phyloP scores from a whole-genome alignment of 2,888 invertebrate genomes.

The Diaperis boleti region DNA sequence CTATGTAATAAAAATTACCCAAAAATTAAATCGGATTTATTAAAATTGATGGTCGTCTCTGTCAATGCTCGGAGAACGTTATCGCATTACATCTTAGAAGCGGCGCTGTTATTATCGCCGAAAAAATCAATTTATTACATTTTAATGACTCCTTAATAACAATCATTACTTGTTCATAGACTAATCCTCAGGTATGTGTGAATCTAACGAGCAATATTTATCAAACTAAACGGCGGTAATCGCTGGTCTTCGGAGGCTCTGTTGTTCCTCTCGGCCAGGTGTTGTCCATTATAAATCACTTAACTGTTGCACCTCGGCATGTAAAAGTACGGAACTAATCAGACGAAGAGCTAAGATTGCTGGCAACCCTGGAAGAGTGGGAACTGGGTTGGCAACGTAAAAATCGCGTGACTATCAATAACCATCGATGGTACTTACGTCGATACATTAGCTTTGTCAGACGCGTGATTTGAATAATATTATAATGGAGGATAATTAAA shows the following conservation, averaged over 20 bases:
- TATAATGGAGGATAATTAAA: slow-evolving; percentile 31
- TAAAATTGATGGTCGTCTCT: neutral
- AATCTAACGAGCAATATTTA: slow-evolving; percentile 40
- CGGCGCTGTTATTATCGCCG: slow-evolving; percentile 5
- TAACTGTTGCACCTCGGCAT: slow-evolving; percentile 5
- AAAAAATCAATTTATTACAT: slow-evolving; percentile 45
- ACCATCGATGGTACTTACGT: slow-evolving; percentile 19
- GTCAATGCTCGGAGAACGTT: slow-evolving; percentile 28
- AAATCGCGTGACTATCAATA: slow-evolving; percentile 38
- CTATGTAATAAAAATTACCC: no score
- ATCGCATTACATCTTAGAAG: slow-evolving; percentile 26
- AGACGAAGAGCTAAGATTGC: neutral
- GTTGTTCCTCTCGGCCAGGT: slow-evolving; percentile 32
- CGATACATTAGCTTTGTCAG: slow-evolving; percentile 32
- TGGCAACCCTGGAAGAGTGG: neutral
- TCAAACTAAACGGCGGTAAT: slow-evolving; percentile 37
- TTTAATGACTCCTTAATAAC: slow-evolving; percentile 44
- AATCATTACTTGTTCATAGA: slow-evolving; percentile 35
- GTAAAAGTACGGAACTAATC: slow-evolving; percentile 5
- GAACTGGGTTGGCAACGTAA: slow-evolving; percentile 15
- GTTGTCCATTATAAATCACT: slow-evolving; percentile 38
- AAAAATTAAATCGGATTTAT: slow-evolving; percentile 22
- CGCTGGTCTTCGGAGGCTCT: slow-evolving; percentile 22
- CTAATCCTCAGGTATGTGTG: slow-evolving; percentile 34
- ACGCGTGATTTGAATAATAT: slow-evolving; percentile 35